These are phyloP conservation scores for Drosophila mayri DNA, from an alignment of 1,140 invertebrate genomes.

Conservation along the genomic window DNA sequence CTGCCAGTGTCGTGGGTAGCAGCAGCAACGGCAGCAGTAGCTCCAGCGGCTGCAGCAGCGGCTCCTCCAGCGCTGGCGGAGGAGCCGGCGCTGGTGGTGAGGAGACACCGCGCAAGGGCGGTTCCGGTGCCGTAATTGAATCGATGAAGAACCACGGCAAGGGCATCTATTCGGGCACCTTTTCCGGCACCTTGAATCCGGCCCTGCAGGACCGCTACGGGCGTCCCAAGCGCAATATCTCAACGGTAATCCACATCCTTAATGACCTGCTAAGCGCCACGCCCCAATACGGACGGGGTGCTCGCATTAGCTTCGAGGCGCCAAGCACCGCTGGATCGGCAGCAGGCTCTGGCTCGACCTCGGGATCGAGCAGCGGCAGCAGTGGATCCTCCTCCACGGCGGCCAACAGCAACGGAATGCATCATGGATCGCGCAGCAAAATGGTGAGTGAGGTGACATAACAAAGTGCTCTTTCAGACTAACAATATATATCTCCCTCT, in stretches of 20 bases:
- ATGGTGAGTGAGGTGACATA: constrained; percentile 32
- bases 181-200: constrained; percentile 95
- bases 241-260: constrained; percentile 97
- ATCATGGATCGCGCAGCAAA: constrained; percentile 56
- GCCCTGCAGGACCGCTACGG: constrained; percentile 96
- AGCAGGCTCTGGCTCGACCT: constrained; percentile 12
- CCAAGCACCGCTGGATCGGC: constrained; percentile 47
- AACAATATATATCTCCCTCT: neutral
- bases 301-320: constrained; percentile 85
- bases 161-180: constrained; percentile 94
- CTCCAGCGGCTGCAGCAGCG: constrained; percentile 6
- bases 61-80: constrained; percentile 5
- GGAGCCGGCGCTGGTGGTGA: constrained; percentile 53
- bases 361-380: constrained; percentile 39
- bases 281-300: constrained; percentile 87
- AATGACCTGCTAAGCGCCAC: constrained; percentile 96
- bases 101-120: constrained; percentile 85
- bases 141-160: constrained; percentile 97
- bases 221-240: constrained; percentile 95
- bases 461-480: neutral
- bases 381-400: constrained; percentile 59
- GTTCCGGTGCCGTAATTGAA: constrained; percentile 95
- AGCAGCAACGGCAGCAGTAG: constrained; percentile 84
- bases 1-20: constrained; percentile 24
- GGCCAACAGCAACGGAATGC: constrained; percentile 32